Evolutionary conservation across 1,140 invertebrate genomes (phyloP).

Genomic region (Drosophila mojavensis): DNA sequence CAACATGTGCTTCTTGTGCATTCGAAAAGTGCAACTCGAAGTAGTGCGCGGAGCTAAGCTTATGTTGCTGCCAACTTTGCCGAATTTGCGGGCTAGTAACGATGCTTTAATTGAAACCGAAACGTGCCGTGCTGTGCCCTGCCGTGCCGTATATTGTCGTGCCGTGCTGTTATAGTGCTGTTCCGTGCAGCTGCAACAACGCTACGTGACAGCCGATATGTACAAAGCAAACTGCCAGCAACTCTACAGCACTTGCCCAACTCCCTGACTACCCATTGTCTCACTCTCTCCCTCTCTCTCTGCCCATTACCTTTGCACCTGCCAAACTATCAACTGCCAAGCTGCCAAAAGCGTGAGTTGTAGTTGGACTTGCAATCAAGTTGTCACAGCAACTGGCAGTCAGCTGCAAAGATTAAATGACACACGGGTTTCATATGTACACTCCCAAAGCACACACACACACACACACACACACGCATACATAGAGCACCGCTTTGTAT

Average conservation of each 20-base stretch:
- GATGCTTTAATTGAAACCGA: constrained; percentile 74
- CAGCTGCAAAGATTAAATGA: constrained; percentile 71
- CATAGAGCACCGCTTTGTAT: constrained; percentile 25
- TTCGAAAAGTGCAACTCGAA: constrained; percentile 36
- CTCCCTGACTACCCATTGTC: neutral
- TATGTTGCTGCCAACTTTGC: constrained; percentile 50
- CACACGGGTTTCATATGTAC: constrained; percentile 24
- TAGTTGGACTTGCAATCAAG: constrained; percentile 68
- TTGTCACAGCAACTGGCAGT: constrained; percentile 63
- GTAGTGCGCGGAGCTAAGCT: constrained; percentile 18
- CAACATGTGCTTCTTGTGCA: constrained; percentile 60
- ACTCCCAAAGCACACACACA: constrained; percentile 12
- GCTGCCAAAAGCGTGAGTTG: constrained; percentile 18
- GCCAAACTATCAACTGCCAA: constrained; percentile 16
- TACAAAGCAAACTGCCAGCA: constrained; percentile 11
- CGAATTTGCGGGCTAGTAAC: constrained; percentile 57
- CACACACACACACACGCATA: constrained; percentile 11
- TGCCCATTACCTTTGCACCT: neutral
- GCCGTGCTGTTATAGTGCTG: constrained; percentile 21
- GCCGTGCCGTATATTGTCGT: neutral
- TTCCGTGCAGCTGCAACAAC: constrained; percentile 26
- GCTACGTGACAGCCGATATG: constrained; percentile 40
- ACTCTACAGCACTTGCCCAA: neutral
- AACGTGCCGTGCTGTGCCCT: constrained; percentile 27
- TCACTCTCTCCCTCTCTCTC: too few relatives aligned